phyloP scores from a whole-genome alignment of 1,140 invertebrate genomes.

The Macrostomum lignano region DNA sequence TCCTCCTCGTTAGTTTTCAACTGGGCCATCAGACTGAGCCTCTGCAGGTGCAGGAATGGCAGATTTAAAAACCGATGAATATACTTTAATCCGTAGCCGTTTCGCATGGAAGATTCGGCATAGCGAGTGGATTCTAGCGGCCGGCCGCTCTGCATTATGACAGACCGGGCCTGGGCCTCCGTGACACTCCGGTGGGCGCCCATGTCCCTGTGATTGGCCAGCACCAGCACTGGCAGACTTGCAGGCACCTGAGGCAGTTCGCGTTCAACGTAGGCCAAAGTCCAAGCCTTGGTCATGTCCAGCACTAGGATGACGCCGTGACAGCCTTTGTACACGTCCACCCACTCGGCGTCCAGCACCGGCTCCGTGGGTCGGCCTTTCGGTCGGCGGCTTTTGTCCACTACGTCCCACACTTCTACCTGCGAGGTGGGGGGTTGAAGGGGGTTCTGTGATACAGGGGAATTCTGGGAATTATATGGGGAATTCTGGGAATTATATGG shows the following conservation, averaged over 20 bases:
- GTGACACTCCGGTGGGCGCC: constrained; percentile 44
- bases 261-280: constrained; percentile 68
- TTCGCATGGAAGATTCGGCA: constrained; percentile 73
- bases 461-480: too few relatives aligned
- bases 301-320: constrained; percentile 62
- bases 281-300: constrained; percentile 84
- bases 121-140: constrained; percentile 53
- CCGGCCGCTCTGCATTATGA: too few relatives aligned
- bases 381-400: too few relatives aligned
- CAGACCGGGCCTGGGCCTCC: constrained; percentile 24
- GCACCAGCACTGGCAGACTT: constrained; percentile 58
- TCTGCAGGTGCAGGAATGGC: constrained; percentile 55
- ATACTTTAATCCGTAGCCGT: constrained; percentile 70
- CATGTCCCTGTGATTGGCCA: constrained; percentile 85
- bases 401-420: too few relatives aligned
- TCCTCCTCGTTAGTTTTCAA: constrained; percentile 58
- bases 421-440: too few relatives aligned
- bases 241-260: constrained; percentile 53
- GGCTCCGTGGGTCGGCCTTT: constrained; percentile 81
- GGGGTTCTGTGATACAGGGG: too few relatives aligned
- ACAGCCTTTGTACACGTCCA: constrained; percentile 58
- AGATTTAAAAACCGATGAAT: constrained; percentile 84
- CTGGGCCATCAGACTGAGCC: constrained; percentile 53
- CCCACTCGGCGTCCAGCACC: constrained; percentile 94
- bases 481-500: too few relatives aligned